These are phyloP conservation scores for Bombus huntii DNA, from an alignment of 1,140 invertebrate species.

Conservation along the genomic window DNA sequence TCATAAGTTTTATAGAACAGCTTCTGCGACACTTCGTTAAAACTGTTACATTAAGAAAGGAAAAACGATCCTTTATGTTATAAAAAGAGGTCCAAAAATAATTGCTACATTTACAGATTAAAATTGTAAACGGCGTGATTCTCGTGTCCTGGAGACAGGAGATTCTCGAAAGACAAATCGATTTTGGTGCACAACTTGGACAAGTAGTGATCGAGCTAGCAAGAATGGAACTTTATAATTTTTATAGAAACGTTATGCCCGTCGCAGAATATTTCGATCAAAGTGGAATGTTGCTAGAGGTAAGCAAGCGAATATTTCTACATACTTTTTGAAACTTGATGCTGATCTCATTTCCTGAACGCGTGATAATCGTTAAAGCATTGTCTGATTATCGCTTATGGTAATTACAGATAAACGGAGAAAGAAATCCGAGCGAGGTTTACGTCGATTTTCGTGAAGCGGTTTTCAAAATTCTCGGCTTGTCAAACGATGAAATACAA, in stretches of 20 bases:
- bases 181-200: slow-evolving; percentile 93
- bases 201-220: slow-evolving; percentile 93
- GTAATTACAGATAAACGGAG: slow-evolving; percentile 88
- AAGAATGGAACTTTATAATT: slow-evolving; percentile 93
- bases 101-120: slow-evolving; percentile 85
- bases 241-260: slow-evolving; percentile 94
- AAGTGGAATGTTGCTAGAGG: slow-evolving; percentile 90
- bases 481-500: slow-evolving; percentile 82
- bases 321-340: neutral
- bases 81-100: neutral
- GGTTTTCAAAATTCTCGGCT: slow-evolving; percentile 88
- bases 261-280: slow-evolving; percentile 95
- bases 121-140: slow-evolving; percentile 92
- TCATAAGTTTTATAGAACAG: neutral
- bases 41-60: neutral
- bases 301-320: slow-evolving; percentile 71
- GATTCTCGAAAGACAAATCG: slow-evolving; percentile 92
- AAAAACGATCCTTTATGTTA: neutral
- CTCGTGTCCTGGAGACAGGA: slow-evolving; percentile 93
- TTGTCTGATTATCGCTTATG: neutral
- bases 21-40: neutral
- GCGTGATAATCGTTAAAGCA: no score
- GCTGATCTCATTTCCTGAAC: neutral
- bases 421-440: slow-evolving; percentile 91
- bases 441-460: slow-evolving; percentile 90